phyloP scores from a whole-genome alignment of 2,113 vertebrate species.

The Psilopsiagon aurifrons region DNA sequence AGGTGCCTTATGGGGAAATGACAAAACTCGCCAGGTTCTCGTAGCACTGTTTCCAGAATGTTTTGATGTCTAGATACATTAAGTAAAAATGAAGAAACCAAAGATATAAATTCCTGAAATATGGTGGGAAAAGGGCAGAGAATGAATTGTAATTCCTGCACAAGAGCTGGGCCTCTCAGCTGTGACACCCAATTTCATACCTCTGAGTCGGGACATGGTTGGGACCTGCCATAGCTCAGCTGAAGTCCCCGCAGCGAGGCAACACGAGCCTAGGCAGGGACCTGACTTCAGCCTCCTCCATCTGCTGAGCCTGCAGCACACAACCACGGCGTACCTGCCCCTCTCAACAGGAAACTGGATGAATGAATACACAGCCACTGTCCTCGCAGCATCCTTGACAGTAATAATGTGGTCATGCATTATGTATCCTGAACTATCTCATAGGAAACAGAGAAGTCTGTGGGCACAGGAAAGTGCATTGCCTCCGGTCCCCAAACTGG shows the following conservation, averaged over 20 bases:
- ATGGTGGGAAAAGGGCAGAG: background rate
- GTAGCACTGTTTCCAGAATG: background rate
- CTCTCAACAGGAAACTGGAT: background rate
- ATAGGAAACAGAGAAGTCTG: background rate
- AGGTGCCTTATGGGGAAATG: background rate
- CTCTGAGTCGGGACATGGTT: rapidly evolving
- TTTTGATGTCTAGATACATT: background rate
- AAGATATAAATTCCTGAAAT: background rate
- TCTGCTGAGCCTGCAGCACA: rapidly evolving
- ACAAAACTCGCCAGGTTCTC: background rate
- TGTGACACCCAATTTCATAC: background rate
- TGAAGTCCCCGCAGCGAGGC: background rate
- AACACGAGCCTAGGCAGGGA: background rate
- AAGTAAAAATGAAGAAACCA: background rate
- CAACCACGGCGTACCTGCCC: rapidly evolving
- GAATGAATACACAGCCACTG: rapidly evolving
- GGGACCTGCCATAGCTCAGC: background rate
- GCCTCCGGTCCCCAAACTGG: background rate
- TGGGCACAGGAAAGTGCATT: background rate
- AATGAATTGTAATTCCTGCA: background rate
- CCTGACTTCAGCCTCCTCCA: background rate
- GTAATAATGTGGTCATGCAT: rapidly evolving
- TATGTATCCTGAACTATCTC: background rate
- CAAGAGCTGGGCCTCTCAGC: background rate
- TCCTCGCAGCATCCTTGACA: background rate